Conservation (phyloP, 92 coral and sea anemone genomes). For the Virgularia gustaviana region DNA sequence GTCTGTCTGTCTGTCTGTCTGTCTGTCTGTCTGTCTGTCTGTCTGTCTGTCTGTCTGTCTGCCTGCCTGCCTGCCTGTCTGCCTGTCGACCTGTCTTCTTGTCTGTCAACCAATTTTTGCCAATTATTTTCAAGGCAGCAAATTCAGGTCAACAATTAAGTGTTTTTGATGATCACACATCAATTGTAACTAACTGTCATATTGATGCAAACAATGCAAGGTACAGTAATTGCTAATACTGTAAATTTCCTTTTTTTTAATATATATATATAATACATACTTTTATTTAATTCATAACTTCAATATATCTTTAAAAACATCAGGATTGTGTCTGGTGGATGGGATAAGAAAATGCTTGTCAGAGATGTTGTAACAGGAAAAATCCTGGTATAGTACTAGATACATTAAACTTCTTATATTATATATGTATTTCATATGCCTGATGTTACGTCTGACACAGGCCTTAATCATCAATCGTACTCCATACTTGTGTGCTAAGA, state of each 20-base stretch:
- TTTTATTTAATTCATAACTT: background rate
- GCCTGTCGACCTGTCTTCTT: too few species aligned
- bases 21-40: too few species aligned
- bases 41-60: too few species aligned
- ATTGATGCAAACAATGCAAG: constrained; percentile 71
- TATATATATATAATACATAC: background rate
- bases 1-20: too few species aligned
- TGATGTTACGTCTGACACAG: too few species aligned
- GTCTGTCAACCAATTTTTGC: too few species aligned
- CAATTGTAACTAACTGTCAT: constrained; percentile 76
- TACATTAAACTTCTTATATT: too few species aligned
- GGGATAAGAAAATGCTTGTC: constrained; percentile 89
- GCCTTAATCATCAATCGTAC: too few species aligned
- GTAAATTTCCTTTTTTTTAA: background rate
- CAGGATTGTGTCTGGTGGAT: constrained; percentile 94
- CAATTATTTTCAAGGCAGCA: too few species aligned
- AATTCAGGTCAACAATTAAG: constrained; percentile 71
- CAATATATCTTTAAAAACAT: background rate
- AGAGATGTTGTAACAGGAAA: constrained; percentile 87
- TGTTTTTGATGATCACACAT: constrained; percentile 72
- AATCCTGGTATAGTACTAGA: constrained; percentile 61
- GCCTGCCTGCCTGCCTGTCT: too few species aligned
- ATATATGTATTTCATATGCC: too few species aligned
- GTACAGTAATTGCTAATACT: constrained; percentile 38
- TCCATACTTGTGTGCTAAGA: too few species aligned